Evolutionary conservation across 2,797 vertebrate species (phyloP), one percentile per base, ranked within the genome.

Genomic region (Phataginus tricuspis): DNA sequence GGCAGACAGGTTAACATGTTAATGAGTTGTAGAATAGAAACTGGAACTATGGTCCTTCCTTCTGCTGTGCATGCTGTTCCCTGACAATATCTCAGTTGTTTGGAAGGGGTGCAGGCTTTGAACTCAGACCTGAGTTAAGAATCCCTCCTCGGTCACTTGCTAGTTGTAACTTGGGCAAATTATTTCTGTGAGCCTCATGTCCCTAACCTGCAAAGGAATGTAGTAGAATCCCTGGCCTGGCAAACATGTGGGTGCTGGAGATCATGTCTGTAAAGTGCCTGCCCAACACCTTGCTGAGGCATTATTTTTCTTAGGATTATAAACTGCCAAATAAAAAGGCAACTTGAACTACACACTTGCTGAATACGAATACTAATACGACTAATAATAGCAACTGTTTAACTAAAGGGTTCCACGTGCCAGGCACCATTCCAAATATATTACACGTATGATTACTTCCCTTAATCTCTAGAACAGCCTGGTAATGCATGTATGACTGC

Each of bases 301-400:
- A 9, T 68, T 68, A 51, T 68, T 96, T 91, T 90, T 77, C 61
- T 78, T 59, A 7, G 27, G 37, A 66, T 86, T 57, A 68, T 39
- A 37, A 15, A 3, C 69, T 79, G 68, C 71, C 87, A 74, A 31
- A 45, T 71, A 84, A 93, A 79, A 92, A 85, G 86, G 23, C 37
- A 88, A 61, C 90, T n/a, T 27, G 85, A 92, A 83, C 86, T 37
- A 84, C 31, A 71, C 4, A 77, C 72, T 68, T 95, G 59, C 72
- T 37, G 31, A 92, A 68, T 25, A 86, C 34, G 45, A 86, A 71
- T 91, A 87, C 1, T 18, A 42, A 83, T 31, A 19, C 16, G 45
- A 9, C 37, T 49, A 86, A 64, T 69, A 55, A 77, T 64, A 86
- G 37, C 71, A 84, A 27, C 16, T 49, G 11, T 78, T 90, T 69